Evolutionary conservation across 1,140 invertebrate genomes (phyloP), one percentile per base, ranked within the genome.

Genomic region (Hermatobates lingyangjiaoensis): DNA sequence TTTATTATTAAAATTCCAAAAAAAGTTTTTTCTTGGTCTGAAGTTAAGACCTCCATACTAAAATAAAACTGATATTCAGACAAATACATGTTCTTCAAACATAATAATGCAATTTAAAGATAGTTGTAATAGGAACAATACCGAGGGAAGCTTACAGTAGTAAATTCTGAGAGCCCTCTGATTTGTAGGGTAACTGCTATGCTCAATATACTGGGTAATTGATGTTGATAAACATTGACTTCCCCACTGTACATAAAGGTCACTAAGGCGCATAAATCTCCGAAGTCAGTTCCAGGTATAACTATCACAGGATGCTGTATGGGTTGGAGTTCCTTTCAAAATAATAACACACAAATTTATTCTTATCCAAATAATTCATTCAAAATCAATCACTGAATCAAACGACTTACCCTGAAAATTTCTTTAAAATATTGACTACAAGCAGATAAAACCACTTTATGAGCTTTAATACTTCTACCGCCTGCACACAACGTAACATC

Each of bases 191-290:
- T 77, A 64, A 87, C 82, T 2, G 88, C 87, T 56, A 89, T 78
- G 54, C 80, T 76, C 25, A 92, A 71, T 39, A 93, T 69, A 27
- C 80, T 77, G 18, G 84, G 80, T 54, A 93, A 70, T 61, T 88
- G 79, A 57, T 81, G 76, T 65, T 86, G 80, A 48, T 81, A 81
- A 28, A 91, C 83, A 57, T 87, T 87, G 51, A 90, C 87, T 68
- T 92, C 86, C 21, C 88, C 88, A 42, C 81, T 81, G 66, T 93
- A 93, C 81, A 93, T 91, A 66, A 90, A 92, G 1, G 83, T 84
- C 7, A 92, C 76, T 45, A 92, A 74, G 1, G 85, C 79, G 53
- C 79, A 78, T 42, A 92, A 69, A 64, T 89, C 84, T 24, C 76
- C 73, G 58, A 81, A 82, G 52, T 81, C 78, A 51, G 85, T 82